Percentiles rank a stretch among this genome's conserved stretches.
phyloP scores from a whole-genome alignment of 2,797 vertebrate species.

The Melanotaenia boesemani region DNA sequence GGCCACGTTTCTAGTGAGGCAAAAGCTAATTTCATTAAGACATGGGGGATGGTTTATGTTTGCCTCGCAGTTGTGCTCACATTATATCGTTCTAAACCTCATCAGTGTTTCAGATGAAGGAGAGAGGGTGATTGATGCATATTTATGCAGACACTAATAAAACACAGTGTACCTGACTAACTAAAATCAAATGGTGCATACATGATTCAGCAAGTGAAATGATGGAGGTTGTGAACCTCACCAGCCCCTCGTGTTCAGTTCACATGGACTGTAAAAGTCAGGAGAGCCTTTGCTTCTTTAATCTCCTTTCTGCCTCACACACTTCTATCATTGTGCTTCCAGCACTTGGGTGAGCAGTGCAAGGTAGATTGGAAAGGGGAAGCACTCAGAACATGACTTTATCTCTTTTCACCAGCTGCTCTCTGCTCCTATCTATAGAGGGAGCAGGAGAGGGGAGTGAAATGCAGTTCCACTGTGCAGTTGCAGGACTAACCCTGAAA shows the following conservation, averaged over 20 bases:
- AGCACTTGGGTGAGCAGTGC: slow-evolving; percentile 76
- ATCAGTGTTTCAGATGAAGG: slow-evolving; percentile 47
- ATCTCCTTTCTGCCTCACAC: slow-evolving; percentile 82
- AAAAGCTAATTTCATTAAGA: slow-evolving; percentile 81
- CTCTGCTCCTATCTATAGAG: slow-evolving; percentile 82
- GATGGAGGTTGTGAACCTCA: slow-evolving; percentile 24
- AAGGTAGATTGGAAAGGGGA: slow-evolving; percentile 77
- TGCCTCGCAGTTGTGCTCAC: slow-evolving; percentile 46
- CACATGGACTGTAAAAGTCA: slow-evolving; percentile 54
- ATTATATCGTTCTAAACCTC: slow-evolving; percentile 66
- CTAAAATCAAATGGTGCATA: slow-evolving; percentile 51
- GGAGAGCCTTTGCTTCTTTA: slow-evolving; percentile 78
- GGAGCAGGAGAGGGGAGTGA: slow-evolving; percentile 74
- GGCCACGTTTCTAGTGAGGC: slow-evolving; percentile 66
- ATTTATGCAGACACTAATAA: slow-evolving; percentile 36
- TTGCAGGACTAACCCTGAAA: slow-evolving; percentile 41
- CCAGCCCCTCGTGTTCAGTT: slow-evolving; percentile 49
- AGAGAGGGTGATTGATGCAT: slow-evolving; percentile 45
- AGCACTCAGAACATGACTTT: slow-evolving; percentile 82
- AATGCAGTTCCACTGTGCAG: slow-evolving; percentile 68
- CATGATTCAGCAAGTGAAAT: slow-evolving; percentile 41
- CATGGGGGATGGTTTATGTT: slow-evolving; percentile 60
- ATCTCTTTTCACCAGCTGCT: slow-evolving; percentile 88
- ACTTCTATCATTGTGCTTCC: slow-evolving; percentile 80
- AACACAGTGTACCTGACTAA: slow-evolving; percentile 28